Evolutionary conservation across 1,140 invertebrate genomes (phyloP).

Genomic region (Polypedilum vanderplanki): DNA sequence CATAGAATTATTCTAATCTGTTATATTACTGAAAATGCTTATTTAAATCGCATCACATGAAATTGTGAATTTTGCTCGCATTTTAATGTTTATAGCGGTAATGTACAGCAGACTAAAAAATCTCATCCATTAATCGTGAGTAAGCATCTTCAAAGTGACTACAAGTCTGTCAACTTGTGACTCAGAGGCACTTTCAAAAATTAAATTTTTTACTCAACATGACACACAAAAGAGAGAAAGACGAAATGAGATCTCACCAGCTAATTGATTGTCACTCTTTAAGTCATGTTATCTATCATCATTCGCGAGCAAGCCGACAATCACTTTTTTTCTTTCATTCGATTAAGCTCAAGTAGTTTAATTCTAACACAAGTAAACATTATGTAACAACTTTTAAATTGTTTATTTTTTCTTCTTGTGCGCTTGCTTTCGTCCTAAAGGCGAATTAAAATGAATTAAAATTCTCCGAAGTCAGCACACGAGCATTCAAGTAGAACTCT

Average conservation of each 20-base stretch:
- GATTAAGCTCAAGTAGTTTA: background rate
- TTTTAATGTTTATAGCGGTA: no score
- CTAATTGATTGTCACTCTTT: conserved; percentile 3
- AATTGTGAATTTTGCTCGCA: no score
- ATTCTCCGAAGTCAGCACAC: background rate
- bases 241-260: background rate
- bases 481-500: no score
- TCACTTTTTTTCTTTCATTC: background rate
- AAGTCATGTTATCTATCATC: background rate
- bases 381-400: background rate
- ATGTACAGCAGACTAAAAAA: no score
- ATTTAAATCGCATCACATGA: no score
- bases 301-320: background rate
- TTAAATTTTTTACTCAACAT: background rate
- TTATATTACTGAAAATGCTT: no score
- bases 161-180: background rate
- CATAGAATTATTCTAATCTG: no score
- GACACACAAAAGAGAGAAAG: background rate
- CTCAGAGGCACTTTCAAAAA: background rate
- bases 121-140: no score
- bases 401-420: background rate
- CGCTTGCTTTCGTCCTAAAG: background rate
- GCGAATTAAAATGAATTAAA: background rate
- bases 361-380: background rate
- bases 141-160: no score